These are phyloP conservation scores for Falco naumanni DNA, from an alignment of 2,797 vertebrate genomes.

Conservation along the genomic window DNA sequence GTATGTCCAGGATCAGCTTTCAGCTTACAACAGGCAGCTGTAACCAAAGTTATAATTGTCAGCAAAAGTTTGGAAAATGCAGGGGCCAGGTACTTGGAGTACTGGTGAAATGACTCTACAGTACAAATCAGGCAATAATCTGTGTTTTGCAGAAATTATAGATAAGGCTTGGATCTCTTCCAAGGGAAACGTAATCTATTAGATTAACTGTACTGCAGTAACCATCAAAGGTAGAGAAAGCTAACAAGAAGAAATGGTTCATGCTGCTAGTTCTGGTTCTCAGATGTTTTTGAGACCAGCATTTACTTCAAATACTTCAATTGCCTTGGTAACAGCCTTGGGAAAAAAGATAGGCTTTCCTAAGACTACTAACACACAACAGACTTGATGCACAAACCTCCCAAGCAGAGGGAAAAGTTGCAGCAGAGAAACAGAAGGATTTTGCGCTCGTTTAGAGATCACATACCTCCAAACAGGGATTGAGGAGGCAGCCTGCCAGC, in stretches of 20 bases:
- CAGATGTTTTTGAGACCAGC: not conserved
- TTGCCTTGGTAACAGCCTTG: not conserved
- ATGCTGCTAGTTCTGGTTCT: not conserved
- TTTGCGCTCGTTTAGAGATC: not conserved
- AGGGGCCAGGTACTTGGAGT: not conserved
- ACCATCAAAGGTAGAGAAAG: not conserved
- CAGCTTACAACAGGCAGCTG: not conserved
- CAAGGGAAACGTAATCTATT: not conserved
- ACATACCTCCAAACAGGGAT: slow-evolving; percentile 75
- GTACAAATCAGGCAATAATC: not conserved
- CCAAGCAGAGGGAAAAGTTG: not conserved
- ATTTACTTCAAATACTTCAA: not conserved
- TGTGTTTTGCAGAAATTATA: not conserved
- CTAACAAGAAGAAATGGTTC: not conserved
- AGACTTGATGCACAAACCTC: not conserved
- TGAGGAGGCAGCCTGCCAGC: not conserved
- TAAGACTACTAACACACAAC: not conserved
- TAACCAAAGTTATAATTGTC: not conserved
- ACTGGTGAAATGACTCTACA: not conserved
- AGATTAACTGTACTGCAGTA: not conserved
- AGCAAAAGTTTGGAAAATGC: not conserved
- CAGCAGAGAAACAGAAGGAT: not conserved
- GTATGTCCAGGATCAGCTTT: not conserved
- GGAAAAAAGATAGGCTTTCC: not conserved
- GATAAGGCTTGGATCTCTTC: not conserved